Percentiles rank a stretch among this genome's conserved stretches.
Evolutionary conservation across 2,113 vertebrate species (phyloP).

Genomic region (Sigmodon hispidus): DNA sequence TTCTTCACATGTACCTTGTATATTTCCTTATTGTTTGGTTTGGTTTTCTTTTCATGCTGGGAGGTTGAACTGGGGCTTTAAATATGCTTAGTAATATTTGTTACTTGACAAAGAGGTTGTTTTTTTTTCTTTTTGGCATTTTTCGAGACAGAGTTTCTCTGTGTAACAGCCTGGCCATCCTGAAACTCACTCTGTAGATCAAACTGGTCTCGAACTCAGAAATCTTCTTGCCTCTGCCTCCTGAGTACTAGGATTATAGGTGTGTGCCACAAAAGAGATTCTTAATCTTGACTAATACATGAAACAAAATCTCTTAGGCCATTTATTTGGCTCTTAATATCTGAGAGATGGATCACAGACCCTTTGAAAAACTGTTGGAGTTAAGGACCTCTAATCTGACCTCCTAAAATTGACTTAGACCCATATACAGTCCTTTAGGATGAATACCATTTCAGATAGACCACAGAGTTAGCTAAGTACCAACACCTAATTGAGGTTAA

Average conservation of each 20-base stretch:
- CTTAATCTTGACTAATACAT: constrained; percentile 1
- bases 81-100: background rate
- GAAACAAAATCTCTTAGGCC: background rate
- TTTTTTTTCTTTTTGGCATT: background rate
- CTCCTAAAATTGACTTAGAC: background rate
- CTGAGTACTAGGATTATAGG: background rate
- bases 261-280: background rate
- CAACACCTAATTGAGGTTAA: background rate
- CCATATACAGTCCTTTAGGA: background rate
- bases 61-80: background rate
- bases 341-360: background rate
- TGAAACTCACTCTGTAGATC: background rate
- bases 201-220: background rate
- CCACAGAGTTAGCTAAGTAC: background rate
- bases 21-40: constrained; percentile 35
- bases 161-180: background rate
- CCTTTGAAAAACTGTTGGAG: constrained; percentile 15
- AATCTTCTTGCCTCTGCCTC: background rate
- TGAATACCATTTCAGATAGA: constrained; percentile 5
- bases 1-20: background rate
- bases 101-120: background rate
- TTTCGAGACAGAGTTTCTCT: background rate
- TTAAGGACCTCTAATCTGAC: background rate
- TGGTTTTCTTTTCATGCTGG: background rate
- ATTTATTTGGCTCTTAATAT: constrained; percentile 18